A percentile compares a stretch with the other conserved stretches of the same genome.
These are phyloP conservation scores for Resseliella maxima DNA, from an alignment of 2,888 invertebrate genomes.

Conservation along the genomic window DNA sequence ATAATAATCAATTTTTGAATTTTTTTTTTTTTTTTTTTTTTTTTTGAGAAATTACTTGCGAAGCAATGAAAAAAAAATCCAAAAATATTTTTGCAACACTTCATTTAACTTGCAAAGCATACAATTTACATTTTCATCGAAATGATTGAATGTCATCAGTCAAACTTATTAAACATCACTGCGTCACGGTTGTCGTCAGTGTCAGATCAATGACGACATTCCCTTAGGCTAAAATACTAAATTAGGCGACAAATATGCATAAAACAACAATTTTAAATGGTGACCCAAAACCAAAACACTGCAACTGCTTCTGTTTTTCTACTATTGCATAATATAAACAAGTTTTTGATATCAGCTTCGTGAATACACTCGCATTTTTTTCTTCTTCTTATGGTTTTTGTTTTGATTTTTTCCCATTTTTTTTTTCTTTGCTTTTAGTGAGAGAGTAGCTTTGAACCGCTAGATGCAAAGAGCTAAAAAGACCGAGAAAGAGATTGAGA, in stretches of 20 bases:
- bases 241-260: background rate
- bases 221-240: background rate
- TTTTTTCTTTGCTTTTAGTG: too few species aligned
- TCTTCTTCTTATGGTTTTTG: background rate
- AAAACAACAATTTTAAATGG: background rate
- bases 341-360: background rate
- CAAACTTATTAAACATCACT: background rate
- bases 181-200: conserved; percentile 19
- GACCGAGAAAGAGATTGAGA: too few species aligned
- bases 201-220: background rate
- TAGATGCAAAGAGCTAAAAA: too few species aligned
- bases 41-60: too few species aligned
- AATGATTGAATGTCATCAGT: background rate
- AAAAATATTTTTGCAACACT: too few species aligned
- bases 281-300: background rate
- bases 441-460: too few species aligned
- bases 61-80: background rate
- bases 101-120: too few species aligned
- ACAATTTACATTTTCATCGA: background rate
- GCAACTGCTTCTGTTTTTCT: background rate
- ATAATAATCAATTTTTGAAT: background rate
- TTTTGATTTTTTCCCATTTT: too few species aligned
- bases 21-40: too few species aligned
- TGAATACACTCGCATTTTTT: conserved; percentile 5
- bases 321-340: background rate